Evolutionary conservation across 2,113 vertebrate species (phyloP).

Genomic region (Struthio camelus): DNA sequence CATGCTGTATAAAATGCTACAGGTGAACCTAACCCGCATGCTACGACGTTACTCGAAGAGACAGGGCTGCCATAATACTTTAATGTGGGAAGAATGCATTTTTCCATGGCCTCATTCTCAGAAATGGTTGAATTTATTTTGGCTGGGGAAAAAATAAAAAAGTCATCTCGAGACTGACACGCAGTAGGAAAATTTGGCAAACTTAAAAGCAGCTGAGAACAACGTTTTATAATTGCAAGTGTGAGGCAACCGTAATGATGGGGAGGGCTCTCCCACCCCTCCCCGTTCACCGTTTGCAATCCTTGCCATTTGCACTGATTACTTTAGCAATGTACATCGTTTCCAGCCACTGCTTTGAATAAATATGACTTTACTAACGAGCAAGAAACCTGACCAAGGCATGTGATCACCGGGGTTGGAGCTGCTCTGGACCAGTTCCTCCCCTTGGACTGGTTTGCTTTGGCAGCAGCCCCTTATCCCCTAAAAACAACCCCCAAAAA

Average conservation of each 20-base stretch:
- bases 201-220: fast-evolving
- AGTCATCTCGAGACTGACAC: neutral
- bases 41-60: fast-evolving
- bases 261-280: neutral
- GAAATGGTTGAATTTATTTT: neutral
- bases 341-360: too few relatives aligned
- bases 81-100: fast-evolving
- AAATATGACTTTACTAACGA: neutral
- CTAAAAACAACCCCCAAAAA: neutral
- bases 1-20: fast-evolving
- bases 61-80: neutral
- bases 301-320: neutral
- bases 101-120: fast-evolving
- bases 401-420: too few relatives aligned
- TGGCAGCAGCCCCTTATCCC: neutral
- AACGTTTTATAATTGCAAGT: neutral
- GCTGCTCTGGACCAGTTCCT: neutral
- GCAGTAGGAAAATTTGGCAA: fast-evolving
- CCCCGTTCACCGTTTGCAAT: neutral
- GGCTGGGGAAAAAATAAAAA: neutral
- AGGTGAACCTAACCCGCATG: fast-evolving
- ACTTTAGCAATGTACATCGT: fast-evolving
- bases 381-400: neutral
- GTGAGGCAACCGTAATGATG: neutral
- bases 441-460: neutral